These are phyloP conservation scores for Barbus barbus DNA, from an alignment of 2,113 vertebrate species.

Conservation along the genomic window DNA sequence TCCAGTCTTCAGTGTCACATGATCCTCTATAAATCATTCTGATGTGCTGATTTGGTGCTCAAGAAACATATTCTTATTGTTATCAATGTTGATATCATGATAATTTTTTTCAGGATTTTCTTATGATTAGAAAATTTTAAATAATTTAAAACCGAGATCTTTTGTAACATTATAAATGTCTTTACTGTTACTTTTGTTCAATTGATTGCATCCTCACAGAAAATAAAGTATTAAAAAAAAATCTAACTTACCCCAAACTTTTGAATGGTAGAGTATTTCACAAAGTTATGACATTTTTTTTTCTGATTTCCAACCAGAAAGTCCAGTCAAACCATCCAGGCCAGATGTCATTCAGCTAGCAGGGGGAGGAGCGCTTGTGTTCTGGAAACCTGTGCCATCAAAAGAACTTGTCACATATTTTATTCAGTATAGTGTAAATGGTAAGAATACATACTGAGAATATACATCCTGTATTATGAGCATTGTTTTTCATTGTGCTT, in stretches of 20 bases:
- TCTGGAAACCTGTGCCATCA: slow-evolving; percentile 87
- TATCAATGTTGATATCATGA: too few relatives aligned
- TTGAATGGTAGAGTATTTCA: not conserved
- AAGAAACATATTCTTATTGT: too few relatives aligned
- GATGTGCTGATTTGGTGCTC: too few relatives aligned
- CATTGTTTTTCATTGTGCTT: not conserved
- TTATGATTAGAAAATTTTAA: too few relatives aligned
- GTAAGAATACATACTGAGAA: slow-evolving; percentile 8
- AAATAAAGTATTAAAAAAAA: too few relatives aligned
- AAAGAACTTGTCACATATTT: slow-evolving; percentile 78
- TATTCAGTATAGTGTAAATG: slow-evolving; percentile 69
- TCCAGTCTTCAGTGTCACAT: not conserved
- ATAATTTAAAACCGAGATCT: too few relatives aligned
- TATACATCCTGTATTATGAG: not conserved
- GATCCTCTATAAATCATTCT: not conserved
- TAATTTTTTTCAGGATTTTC: too few relatives aligned
- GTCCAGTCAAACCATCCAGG: slow-evolving; percentile 76
- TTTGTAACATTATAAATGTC: too few relatives aligned
- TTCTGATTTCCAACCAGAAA: slow-evolving; percentile 66
- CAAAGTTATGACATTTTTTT: not conserved
- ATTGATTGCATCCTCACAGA: too few relatives aligned
- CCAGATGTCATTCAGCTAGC: slow-evolving; percentile 85
- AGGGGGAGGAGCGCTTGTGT: slow-evolving; percentile 80
- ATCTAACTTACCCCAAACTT: not conserved
- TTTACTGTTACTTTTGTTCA: too few relatives aligned